Evolutionary conservation across 2,113 vertebrate species (phyloP), one percentile per base, ranked within the genome.

Genomic region (Caranx ignobilis): DNA sequence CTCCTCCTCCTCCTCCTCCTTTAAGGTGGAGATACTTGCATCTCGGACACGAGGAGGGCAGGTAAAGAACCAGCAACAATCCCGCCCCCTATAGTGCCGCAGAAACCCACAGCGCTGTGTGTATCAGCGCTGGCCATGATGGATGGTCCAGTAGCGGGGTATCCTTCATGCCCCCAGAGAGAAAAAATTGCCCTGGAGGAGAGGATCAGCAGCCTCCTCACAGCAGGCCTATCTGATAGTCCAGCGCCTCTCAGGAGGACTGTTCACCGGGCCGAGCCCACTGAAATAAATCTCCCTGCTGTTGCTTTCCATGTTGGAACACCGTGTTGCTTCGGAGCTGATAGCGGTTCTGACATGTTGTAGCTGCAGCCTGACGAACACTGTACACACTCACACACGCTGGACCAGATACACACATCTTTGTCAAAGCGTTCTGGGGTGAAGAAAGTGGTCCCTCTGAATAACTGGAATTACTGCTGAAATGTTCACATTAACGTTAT

Each of bases 131-230:
- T 19, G 66, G 77, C 39, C 18, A 18, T 93, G 93, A 94, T 92
- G 90, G 89, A 93, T 92, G 86, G 91, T 84, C 87, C 48, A 7
- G 54, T 45, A 62, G 72, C 35, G 43, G 80, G 86, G 87, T 87
- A 92, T 94, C 89, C 92, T 89, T 94, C 92, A 93, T 67, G 68
- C 82, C 88, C 88, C 79, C 43, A 3, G 75, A 87, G 90, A 92
- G 82, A 83, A 88, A 87, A 91, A 88, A 85, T 85, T 83, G 84
- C 82, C 83, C 79, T 71, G 79, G 84, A 87, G 88, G 86, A 89
- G 90, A 66, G 84, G 93, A 93, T 93, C 90, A 92, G 89, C 84
- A 89, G 81, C 85, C 87, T 83, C 88, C 86, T 87, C 81, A 56
- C 77, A 82, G 87, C 71, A 19, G 77, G 86, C 76, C 86, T 84